Conservation (phyloP, 1,140 invertebrate genomes). For the Drosophila quadrilineata region DNA sequence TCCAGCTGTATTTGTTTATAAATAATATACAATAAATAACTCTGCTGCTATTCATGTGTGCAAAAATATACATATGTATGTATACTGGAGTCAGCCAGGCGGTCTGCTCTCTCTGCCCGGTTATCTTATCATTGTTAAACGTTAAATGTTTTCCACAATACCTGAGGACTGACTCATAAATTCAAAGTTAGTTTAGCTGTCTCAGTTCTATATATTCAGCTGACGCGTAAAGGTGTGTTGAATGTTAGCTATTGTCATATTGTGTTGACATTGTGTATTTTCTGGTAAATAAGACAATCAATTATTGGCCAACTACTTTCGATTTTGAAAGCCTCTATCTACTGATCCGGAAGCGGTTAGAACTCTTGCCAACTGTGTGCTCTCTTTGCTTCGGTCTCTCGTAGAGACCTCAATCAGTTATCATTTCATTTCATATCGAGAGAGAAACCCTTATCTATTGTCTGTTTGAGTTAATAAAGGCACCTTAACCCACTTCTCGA, state of each 20-base stretch:
- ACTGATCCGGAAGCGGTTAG: too few species aligned
- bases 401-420: too few species aligned
- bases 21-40: background rate
- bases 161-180: slow-evolving; percentile 9
- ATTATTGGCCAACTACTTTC: background rate
- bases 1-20: background rate
- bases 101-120: background rate
- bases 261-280: background rate
- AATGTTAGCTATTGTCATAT: background rate
- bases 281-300: background rate
- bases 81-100: background rate
- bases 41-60: background rate
- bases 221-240: slow-evolving; percentile 9
- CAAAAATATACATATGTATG: background rate
- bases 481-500: too few species aligned
- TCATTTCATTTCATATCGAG: too few species aligned
- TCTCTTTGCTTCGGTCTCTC: too few species aligned
- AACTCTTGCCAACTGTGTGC: too few species aligned
- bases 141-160: background rate
- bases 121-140: slow-evolving; percentile 38
- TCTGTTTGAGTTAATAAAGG: background rate
- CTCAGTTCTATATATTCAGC: background rate
- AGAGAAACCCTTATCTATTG: slow-evolving; percentile 5
- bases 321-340: too few species aligned
- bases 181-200: slow-evolving; percentile 13